Percentiles rank a stretch among this genome's conserved stretches.
These are phyloP conservation scores for Scatophagus argus DNA, from an alignment of 2,113 vertebrate genomes.

Conservation along the genomic window DNA sequence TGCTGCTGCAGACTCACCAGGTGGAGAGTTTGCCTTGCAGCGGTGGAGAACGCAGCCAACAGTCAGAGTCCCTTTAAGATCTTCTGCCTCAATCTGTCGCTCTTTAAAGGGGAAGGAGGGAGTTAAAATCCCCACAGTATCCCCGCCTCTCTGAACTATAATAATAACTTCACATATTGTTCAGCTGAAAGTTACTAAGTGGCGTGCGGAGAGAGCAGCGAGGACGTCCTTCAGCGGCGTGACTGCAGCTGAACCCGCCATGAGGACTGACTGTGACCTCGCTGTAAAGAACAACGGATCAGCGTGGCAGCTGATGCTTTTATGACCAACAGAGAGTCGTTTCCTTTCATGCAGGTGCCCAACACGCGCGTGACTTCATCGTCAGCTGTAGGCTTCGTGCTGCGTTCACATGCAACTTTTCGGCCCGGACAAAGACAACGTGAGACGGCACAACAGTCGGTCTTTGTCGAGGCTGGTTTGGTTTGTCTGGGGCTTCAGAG, in stretches of 20 bases:
- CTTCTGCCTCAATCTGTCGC: constrained; percentile 30
- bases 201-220: neutral
- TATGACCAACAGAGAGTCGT: neutral
- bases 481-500: no score
- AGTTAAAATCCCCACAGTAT: constrained; percentile 16
- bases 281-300: neutral
- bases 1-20: constrained; percentile 41
- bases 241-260: neutral
- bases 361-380: no score
- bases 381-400: no score
- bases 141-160: constrained; percentile 10
- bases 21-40: constrained; percentile 50
- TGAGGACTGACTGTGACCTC: neutral
- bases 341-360: no score
- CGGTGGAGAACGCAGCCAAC: constrained; percentile 22
- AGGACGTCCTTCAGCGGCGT: constrained; percentile 8
- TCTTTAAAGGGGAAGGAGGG: constrained; percentile 21
- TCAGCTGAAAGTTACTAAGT: constrained; percentile 24
- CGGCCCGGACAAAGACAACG: no score
- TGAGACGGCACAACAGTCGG: no score
- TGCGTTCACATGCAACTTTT: no score
- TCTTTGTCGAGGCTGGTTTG: no score
- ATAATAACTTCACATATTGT: constrained; percentile 22
- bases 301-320: neutral
- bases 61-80: constrained; percentile 19